These are phyloP conservation scores for Oreochromis mossambicus DNA, from an alignment of 2,797 vertebrate genomes.

Conservation along the genomic window DNA sequence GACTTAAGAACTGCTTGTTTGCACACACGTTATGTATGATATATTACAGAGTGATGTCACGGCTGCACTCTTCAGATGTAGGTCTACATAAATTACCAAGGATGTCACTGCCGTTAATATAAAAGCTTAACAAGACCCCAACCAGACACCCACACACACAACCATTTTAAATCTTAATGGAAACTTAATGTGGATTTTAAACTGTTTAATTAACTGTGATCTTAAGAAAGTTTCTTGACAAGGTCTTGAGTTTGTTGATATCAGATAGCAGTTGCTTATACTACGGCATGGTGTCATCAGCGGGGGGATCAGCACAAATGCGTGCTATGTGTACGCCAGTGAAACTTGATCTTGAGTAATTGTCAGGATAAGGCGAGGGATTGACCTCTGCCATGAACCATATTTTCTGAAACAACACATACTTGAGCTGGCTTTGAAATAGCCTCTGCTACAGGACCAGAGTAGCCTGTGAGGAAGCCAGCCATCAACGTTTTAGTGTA, in stretches of 20 bases:
- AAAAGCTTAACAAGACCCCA: neutral
- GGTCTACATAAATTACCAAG: neutral
- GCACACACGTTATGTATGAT: neutral
- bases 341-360: slow-evolving; percentile 64
- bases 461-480: slow-evolving; percentile 38
- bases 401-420: slow-evolving; percentile 73
- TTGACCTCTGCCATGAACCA: slow-evolving; percentile 68
- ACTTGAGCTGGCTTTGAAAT: slow-evolving; percentile 61
- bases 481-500: slow-evolving; percentile 54
- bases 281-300: slow-evolving; percentile 33
- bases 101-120: neutral
- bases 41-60: neutral
- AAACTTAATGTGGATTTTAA: neutral
- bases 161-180: neutral
- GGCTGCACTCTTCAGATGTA: neutral
- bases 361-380: slow-evolving; percentile 66
- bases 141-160: neutral
- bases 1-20: neutral
- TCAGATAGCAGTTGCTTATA: slow-evolving; percentile 13
- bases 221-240: neutral
- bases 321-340: slow-evolving; percentile 28
- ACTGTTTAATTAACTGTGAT: neutral
- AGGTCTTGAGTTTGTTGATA: slow-evolving; percentile 14
- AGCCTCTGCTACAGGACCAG: slow-evolving; percentile 30
- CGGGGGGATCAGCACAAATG: slow-evolving; percentile 44